phyloP scores from a whole-genome alignment of 1,140 invertebrate genomes.

The Ylistrum balloti region DNA sequence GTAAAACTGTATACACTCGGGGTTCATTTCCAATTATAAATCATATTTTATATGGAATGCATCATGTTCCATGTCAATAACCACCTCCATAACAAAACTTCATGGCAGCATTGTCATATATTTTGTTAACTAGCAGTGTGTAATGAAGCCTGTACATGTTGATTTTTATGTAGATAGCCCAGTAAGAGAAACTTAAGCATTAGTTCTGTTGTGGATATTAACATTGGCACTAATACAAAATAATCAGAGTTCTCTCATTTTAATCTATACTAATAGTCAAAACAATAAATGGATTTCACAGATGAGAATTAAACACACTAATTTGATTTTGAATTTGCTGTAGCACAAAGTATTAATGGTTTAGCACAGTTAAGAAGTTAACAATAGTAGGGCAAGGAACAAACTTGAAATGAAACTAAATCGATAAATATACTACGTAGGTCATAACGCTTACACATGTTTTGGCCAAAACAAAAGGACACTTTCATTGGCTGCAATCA shows the following conservation, averaged over 20 bases:
- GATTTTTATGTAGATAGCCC: too few species aligned
- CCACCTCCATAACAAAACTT: neutral
- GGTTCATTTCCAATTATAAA: neutral
- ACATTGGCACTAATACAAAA: neutral
- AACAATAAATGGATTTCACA: neutral
- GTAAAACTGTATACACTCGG: neutral
- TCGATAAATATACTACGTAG: neutral
- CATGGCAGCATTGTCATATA: neutral
- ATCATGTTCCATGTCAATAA: neutral
- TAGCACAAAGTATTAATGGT: neutral
- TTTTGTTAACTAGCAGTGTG: too few species aligned
- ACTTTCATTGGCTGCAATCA: constrained; percentile 14
- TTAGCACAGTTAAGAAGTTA: neutral
- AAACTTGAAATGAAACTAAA: neutral
- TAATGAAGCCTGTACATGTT: too few species aligned
- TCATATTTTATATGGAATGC: neutral
- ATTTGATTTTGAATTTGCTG: neutral
- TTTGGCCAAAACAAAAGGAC: constrained; percentile 37
- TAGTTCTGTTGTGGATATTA: neutral
- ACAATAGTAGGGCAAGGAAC: neutral
- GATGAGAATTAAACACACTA: neutral
- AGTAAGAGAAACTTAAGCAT: too few species aligned
- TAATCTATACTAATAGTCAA: neutral
- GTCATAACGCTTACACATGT: constrained; percentile 26
- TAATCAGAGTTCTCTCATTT: neutral